phyloP scores from a whole-genome alignment of 1,140 invertebrate genomes.

The Trichoplusia ni region DNA sequence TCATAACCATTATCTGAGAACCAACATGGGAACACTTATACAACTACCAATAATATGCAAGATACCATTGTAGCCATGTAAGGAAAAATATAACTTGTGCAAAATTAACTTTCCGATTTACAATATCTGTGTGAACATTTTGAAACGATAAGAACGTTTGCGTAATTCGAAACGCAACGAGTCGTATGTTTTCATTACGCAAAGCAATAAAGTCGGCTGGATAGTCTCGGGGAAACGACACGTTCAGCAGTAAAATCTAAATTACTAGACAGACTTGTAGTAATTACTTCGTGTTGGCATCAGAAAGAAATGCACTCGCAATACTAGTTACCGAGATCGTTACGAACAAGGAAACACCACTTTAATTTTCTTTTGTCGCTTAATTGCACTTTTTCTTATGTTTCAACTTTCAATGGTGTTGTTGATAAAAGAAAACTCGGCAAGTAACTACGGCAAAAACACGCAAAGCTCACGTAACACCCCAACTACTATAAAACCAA shows the following conservation, averaged over 20 bases:
- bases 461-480: no score
- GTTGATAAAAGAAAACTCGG: no score
- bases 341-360: background rate
- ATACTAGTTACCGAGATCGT: background rate
- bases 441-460: no score
- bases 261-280: background rate
- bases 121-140: background rate
- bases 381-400: no score
- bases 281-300: background rate
- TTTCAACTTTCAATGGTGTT: no score
- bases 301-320: background rate
- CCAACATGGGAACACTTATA: slow-evolving; percentile 8
- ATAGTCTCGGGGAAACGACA: background rate
- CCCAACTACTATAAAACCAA: no score
- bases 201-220: background rate
- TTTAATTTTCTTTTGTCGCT: background rate
- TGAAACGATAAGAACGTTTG: background rate
- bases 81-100: background rate
- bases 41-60: no score
- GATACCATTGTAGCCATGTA: background rate
- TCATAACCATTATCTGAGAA: slow-evolving; percentile 19
- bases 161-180: no score
- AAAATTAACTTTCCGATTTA: background rate
- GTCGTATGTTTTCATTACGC: background rate
- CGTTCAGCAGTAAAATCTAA: slow-evolving; percentile 1